Evolutionary conservation across 1,140 invertebrate species (phyloP).

Genomic region (fruit fly (Drosophila melanogaster)): Release_6_plus_ISO1_MT NT_033777.3:26409501-26410000

Average conservation of each 20-base stretch:
- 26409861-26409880: slow-evolving; percentile 36
- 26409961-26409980: too few relatives aligned
- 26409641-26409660: slow-evolving; percentile 71
- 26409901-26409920: not conserved
- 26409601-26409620: slow-evolving; percentile 46
- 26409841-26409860: slow-evolving; percentile 76
- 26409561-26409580: slow-evolving; percentile 68
- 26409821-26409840: slow-evolving; percentile 78
- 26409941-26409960: too few relatives aligned
- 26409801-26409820: slow-evolving; percentile 77
- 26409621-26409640: slow-evolving; percentile 32
- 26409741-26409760: slow-evolving; percentile 48
- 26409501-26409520: slow-evolving; percentile 57
- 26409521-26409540: slow-evolving; percentile 46
- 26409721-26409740: slow-evolving; percentile 63
- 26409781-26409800: slow-evolving; percentile 42
- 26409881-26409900: slow-evolving; percentile 10
- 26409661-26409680: slow-evolving; percentile 56
- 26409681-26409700: slow-evolving; percentile 67
- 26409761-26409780: slow-evolving; percentile 36
- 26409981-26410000: too few relatives aligned
- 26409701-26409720: slow-evolving; percentile 70
- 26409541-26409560: slow-evolving; percentile 71
- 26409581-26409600: slow-evolving; percentile 68
- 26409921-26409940: not conserved